Conservation (phyloP, 2,113 vertebrate genomes). For the Vulpes vulpes region DNA sequence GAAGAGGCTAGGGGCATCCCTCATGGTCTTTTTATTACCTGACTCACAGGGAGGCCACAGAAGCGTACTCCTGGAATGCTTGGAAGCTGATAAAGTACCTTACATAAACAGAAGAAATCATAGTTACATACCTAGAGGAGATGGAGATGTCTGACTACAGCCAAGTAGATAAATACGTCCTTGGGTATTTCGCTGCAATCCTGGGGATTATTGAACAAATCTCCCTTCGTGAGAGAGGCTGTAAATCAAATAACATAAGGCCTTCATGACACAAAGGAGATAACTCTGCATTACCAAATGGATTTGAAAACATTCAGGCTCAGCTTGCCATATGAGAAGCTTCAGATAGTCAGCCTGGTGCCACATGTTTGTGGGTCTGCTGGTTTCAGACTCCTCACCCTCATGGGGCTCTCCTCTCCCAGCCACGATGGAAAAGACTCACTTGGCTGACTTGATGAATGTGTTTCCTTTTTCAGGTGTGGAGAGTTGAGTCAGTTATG, state of each 20-base stretch:
- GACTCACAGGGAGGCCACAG: background rate
- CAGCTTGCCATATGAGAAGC: background rate
- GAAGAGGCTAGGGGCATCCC: background rate
- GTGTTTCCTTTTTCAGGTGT: background rate
- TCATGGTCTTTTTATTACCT: background rate
- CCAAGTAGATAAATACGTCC: conserved; percentile 2
- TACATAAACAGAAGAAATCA: conserved; percentile 43
- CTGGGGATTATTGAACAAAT: conserved; percentile 62
- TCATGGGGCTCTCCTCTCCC: background rate
- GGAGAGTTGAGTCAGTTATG: background rate
- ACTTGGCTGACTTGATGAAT: background rate
- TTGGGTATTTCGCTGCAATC: conserved; percentile 52
- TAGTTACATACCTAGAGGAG: background rate
- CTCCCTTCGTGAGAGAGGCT: background rate
- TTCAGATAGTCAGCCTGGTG: background rate
- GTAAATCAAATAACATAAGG: conserved; percentile 64
- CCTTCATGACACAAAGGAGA: conserved; percentile 44
- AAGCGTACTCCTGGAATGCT: background rate
- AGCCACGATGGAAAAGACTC: background rate
- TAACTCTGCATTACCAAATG: background rate
- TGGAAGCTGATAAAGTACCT: background rate
- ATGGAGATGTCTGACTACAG: background rate
- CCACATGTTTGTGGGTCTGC: background rate
- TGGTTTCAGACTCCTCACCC: background rate
- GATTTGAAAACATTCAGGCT: conserved; percentile 37